These are phyloP conservation scores for Hypocryptadius cinnamomeus DNA, from an alignment of 2,113 vertebrate species.

Conservation along the genomic window DNA sequence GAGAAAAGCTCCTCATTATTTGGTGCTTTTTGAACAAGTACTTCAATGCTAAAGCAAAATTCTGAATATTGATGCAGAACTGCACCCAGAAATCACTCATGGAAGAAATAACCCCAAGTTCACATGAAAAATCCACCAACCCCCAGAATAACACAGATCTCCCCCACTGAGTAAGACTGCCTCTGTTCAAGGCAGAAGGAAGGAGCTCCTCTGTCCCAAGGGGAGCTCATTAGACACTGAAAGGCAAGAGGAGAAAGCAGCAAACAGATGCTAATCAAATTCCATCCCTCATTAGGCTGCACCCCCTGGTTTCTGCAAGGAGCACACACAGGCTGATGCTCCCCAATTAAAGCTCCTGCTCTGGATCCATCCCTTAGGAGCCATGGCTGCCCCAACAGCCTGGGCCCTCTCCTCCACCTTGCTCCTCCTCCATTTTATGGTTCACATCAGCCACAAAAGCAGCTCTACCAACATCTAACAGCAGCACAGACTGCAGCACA, in stretches of 20 bases:
- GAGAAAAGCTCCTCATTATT: not conserved
- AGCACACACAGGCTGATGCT: not conserved
- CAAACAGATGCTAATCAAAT: not conserved
- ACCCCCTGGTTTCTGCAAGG: not conserved
- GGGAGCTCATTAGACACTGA: not conserved
- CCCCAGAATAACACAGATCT: not conserved
- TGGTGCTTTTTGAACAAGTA: not conserved
- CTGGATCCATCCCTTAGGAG: not conserved
- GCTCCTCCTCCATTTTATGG: not conserved
- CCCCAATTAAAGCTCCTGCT: not conserved
- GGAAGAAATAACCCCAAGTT: not conserved
- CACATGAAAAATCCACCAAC: not conserved
- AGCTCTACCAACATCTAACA: not conserved
- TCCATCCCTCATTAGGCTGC: fast-evolving
- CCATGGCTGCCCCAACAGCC: not conserved
- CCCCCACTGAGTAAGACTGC: not conserved
- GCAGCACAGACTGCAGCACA: not conserved
- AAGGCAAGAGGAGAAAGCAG: not conserved
- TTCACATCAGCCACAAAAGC: not conserved
- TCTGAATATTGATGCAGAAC: not conserved
- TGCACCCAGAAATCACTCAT: not conserved
- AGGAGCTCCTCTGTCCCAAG: not conserved
- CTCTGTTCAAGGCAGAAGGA: not conserved
- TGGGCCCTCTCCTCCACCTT: not conserved
- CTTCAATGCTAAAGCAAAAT: not conserved